Conservation (phyloP, 30 jellyfish, hydroid and myxozoan genomes). For the Mastigias papua region DNA sequence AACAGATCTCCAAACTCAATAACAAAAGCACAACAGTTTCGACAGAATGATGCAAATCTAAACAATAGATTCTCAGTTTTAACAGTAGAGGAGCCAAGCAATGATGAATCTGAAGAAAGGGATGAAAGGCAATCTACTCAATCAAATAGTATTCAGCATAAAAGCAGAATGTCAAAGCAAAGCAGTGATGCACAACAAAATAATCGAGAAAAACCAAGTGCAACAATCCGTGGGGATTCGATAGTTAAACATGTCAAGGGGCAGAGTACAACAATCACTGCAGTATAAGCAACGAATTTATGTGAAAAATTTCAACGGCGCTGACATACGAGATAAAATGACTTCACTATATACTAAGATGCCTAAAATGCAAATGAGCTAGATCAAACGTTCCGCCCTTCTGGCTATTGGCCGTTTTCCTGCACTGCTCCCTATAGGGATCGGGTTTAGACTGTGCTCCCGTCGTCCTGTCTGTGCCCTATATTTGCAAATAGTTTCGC, state of each 20-base stretch:
- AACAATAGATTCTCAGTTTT: slow-evolving; percentile 12
- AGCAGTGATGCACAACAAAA: not conserved
- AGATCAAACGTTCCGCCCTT: too few species aligned
- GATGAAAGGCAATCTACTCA: slow-evolving; percentile 19
- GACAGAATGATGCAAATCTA: not conserved
- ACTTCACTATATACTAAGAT: too few species aligned
- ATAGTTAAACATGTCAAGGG: slow-evolving; percentile 8
- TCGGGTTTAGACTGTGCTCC: too few species aligned
- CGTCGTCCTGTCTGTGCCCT: too few species aligned
- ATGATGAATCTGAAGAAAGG: not conserved
- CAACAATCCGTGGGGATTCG: slow-evolving; percentile 24
- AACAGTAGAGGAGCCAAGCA: slow-evolving; percentile 17
- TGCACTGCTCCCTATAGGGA: too few species aligned
- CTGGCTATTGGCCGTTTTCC: too few species aligned
- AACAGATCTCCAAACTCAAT: not conserved
- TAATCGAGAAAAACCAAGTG: not conserved
- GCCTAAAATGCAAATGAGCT: too few species aligned
- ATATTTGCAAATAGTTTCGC: too few species aligned
- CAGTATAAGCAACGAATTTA: not conserved
- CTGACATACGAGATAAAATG: too few species aligned
- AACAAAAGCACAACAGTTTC: not conserved
- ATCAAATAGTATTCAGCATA: not conserved
- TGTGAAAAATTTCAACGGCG: slow-evolving; percentile 19
- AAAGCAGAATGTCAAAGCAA: not conserved
- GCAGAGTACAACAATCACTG: not conserved